Evolutionary conservation across 2,797 vertebrate species (phyloP), one percentile per base, ranked within the genome.

Genomic region (Ispidina lecontei): DNA sequence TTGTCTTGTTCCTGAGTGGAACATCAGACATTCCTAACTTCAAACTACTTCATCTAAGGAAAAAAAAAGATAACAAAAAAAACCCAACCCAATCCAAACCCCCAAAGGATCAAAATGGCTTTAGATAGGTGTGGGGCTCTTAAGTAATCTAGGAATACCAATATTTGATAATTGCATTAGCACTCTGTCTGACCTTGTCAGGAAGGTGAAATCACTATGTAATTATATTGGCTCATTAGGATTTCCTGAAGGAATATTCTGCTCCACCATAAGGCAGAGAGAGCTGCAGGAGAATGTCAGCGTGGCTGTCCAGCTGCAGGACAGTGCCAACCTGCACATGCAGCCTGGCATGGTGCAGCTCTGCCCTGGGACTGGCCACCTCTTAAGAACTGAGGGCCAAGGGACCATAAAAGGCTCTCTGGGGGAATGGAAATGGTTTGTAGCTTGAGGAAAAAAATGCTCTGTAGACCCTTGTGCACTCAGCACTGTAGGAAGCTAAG

Each of bases 141-240:
- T 47, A 44, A 17, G 68, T 26, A 63, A 77, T 6, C 1, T 3
- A 52, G 63, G 71, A 86, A 75, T 13, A 77, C 64, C 62, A 47
- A 5, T 12, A 65, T 29, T 28, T 77, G 65, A 33, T 71, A 95
- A 95, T 58, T 52, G 72, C 72, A 91, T 91, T 96, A 93, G 91
- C 78, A 92, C 91, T 92, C 78, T 29, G 31, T 5, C 46, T 80
- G 89, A 95, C 95, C 94, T 39, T 8, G 1, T 37, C 92, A 95
- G 87, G 90, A 89, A 96, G 89, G 91, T 69, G 95, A 89, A 91
- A 91, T 83, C 77, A 51, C 65, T 77, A 7, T 12, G 15, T 93
- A 95, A 95, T 94, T 89, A 41, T 47, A 95, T 83, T 83, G 93
- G 78, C 75, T 90, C 7, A 69, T 87, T 80, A 81, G 49, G 58